Percentiles rank a stretch among this genome's conserved stretches.
Evolutionary conservation across 2,797 vertebrate species (phyloP).

Genomic region (Microctenopoma lineatum): DNA sequence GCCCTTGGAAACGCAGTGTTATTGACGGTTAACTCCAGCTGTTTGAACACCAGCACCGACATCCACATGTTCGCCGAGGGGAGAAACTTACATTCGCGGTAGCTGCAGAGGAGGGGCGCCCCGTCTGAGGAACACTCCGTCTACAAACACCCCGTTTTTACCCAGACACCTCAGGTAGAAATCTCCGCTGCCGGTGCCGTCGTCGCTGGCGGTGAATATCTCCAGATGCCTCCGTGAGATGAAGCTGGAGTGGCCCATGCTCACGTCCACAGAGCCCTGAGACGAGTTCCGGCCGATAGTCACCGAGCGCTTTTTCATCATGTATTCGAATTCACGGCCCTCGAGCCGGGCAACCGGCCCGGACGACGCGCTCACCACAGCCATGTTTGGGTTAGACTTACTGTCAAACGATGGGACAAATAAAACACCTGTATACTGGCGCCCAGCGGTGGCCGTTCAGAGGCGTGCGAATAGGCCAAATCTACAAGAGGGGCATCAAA

Average conservation of each 20-base stretch:
- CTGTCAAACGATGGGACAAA: constrained; percentile 42
- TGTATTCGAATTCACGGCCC: constrained; percentile 97
- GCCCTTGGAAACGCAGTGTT: constrained; percentile 35
- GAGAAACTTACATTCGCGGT: constrained; percentile 90
- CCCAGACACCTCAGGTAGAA: constrained; percentile 93
- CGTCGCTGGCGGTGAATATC: constrained; percentile 91
- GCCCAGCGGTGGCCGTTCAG: constrained; percentile 39
- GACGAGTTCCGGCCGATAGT: constrained; percentile 97
- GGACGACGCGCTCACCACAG: constrained; percentile 80
- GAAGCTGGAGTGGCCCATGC: constrained; percentile 98
- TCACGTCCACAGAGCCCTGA: constrained; percentile 96
- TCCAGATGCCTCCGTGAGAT: constrained; percentile 94
- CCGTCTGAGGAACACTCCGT: constrained; percentile 93
- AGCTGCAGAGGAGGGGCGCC: constrained; percentile 95
- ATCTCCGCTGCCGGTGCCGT: constrained; percentile 82
- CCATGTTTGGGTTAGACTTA: constrained; percentile 78
- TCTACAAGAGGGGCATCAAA: constrained; percentile 74
- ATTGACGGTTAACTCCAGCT: constrained; percentile 34
- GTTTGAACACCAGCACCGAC: constrained; percentile 19
- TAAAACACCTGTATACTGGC: constrained; percentile 53
- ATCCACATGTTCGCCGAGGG: constrained; percentile 44
- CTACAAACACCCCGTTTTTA: constrained; percentile 97
- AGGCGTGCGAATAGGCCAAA: constrained; percentile 44
- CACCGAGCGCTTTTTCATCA: constrained; percentile 96
- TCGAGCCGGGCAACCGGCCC: constrained; percentile 94